phyloP scores from a whole-genome alignment of 1,140 invertebrate species.

The Oryctes rhinoceros region DNA sequence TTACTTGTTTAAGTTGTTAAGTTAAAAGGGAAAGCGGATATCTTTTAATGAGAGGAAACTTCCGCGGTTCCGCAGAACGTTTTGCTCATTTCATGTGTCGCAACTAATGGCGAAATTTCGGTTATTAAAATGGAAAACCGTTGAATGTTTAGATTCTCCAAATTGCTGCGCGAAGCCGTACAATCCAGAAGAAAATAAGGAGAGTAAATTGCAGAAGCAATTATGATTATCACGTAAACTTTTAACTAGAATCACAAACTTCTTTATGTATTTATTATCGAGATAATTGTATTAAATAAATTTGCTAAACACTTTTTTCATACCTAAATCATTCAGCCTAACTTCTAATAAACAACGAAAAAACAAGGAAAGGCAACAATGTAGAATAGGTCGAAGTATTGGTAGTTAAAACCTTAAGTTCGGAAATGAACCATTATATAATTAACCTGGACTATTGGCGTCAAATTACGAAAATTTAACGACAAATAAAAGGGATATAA shows the following conservation, averaged over 20 bases:
- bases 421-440: too few relatives aligned
- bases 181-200: background rate
- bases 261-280: too few relatives aligned
- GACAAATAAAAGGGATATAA: too few relatives aligned
- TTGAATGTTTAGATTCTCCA: conserved; percentile 12
- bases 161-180: background rate
- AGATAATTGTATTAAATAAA: too few relatives aligned
- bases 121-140: conserved; percentile 26
- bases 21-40: conserved; percentile 35
- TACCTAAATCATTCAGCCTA: too few relatives aligned
- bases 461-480: too few relatives aligned
- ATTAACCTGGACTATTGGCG: too few relatives aligned
- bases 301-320: too few relatives aligned
- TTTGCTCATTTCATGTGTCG: conserved; percentile 22
- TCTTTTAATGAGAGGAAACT: conserved; percentile 34
- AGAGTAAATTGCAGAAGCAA: background rate
- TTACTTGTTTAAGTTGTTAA: conserved; percentile 29
- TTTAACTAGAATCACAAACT: background rate
- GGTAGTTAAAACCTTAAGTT: too few relatives aligned
- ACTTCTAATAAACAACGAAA: too few relatives aligned
- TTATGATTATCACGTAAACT: background rate
- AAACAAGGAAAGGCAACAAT: too few relatives aligned
- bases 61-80: conserved; percentile 13
- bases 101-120: conserved; percentile 29
- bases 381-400: too few relatives aligned